Base-by-base conservation (phyloP, 2,888 invertebrate species). In the Phoronis australis region DNA sequence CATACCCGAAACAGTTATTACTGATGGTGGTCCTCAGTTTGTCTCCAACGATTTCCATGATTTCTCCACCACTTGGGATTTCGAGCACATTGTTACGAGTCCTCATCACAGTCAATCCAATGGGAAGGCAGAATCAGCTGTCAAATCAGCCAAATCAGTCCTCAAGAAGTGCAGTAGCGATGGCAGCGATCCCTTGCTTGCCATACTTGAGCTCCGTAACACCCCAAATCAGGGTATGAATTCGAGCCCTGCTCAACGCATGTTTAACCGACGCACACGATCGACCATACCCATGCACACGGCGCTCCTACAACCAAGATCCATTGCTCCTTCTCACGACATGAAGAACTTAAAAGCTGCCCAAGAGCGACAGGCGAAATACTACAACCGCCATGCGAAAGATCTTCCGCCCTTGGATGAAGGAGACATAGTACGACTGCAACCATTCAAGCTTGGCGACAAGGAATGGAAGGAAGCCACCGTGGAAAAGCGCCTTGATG, bases 171-270 rank as follows among this genome's bases (percentile, higher is more conserved):
- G 6, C 4, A 15, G 9, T n/a, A 6, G 3, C 12, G 26, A 38
- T 6, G 39, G 39, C 27, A 46, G 45, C 41, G 50, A 47, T 26
- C 55, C 43, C 9, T 50, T 45, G 27, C 21, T 48, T 6, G 45
- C 50, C 24, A 21, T 46, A 6, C 12, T 51, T n/a, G 41, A 48
- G 20, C 35, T 26, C 25, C 22, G 52, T 12, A 50, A 53, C 25
- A 53, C 50, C 1, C 50, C 47, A 35, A 42, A 18, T 20, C 26
- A 50, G 35, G 42, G 41, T 20, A 38, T 45, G 12, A 39, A 27
- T 27, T 15, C 12, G 6, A 45, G 40, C 15, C 45, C 45, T 20
- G 37, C 22, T 21, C 41, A 41, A 23, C 20, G 23, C n/a, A n/a
- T 41, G 24, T 46, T 53, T 38, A 26, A 43, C 15, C 43, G 47